A percentile compares a stretch with the other conserved stretches of the same genome.
phyloP scores from a whole-genome alignment of 2,113 vertebrate genomes.

The Tragelaphus imberbis region DNA sequence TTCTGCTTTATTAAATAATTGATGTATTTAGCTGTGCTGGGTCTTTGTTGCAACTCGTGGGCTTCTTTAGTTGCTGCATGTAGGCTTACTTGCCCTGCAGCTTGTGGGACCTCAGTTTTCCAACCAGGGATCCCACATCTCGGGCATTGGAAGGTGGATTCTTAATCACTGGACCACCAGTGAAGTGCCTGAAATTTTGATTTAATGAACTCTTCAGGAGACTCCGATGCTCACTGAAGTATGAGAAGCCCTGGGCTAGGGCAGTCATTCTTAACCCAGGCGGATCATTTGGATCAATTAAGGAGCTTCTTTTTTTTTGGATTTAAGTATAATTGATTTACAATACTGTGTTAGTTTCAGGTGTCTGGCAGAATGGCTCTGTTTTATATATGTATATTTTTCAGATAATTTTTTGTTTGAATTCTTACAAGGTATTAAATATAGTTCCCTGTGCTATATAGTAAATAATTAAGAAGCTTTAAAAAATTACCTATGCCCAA shows the following conservation, averaged over 20 bases:
- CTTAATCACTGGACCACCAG: not conserved
- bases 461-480: not conserved
- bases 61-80: not conserved
- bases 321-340: not conserved
- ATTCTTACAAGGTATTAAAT: not conserved
- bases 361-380: not conserved
- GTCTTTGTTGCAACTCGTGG: not conserved
- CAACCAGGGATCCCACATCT: not conserved
- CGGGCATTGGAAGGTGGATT: not conserved
- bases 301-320: not conserved
- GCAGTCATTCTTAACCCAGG: not conserved
- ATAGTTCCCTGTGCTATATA: not conserved
- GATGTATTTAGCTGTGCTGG: not conserved
- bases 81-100: not conserved
- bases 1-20: not conserved
- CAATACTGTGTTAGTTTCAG: not conserved
- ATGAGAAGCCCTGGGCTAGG: not conserved
- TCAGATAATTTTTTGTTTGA: not conserved
- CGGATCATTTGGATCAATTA: not conserved
- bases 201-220: not conserved
- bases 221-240: not conserved
- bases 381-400: not conserved
- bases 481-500: not conserved
- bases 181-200: not conserved
- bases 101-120: not conserved